Evolutionary conservation across 2,797 vertebrate genomes (phyloP).

Genomic region (Coccyzus lansbergi): DNA sequence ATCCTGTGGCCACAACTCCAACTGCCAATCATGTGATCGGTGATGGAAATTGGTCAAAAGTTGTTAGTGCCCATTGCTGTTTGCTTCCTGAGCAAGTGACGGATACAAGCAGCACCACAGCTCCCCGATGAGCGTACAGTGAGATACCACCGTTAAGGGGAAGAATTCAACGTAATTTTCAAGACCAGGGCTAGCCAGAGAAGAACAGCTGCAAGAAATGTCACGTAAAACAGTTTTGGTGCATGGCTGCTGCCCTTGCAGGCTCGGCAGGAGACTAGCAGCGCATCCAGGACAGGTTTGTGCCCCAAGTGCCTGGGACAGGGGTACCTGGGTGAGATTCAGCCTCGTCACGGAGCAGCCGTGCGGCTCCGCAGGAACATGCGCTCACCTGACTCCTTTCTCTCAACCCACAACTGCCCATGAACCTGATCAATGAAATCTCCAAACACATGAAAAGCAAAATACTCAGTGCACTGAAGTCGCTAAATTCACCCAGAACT

Average conservation of each 20-base stretch:
- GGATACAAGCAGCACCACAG: neutral
- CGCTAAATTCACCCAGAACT: rapidly evolving
- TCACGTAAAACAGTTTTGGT: rapidly evolving
- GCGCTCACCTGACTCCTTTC: rapidly evolving
- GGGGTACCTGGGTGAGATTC: rapidly evolving
- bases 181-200: rapidly evolving
- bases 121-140: too few relatives aligned
- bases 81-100: neutral
- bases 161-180: rapidly evolving
- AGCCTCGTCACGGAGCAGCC: neutral
- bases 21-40: rapidly evolving
- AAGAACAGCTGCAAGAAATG: rapidly evolving
- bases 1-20: rapidly evolving
- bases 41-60: rapidly evolving
- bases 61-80: rapidly evolving
- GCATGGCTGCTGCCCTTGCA: neutral
- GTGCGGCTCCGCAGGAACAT: rapidly evolving
- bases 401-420: rapidly evolving
- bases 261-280: rapidly evolving
- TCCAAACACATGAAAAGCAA: too few relatives aligned
- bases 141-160: rapidly evolving
- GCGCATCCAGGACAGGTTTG: rapidly evolving
- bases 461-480: rapidly evolving
- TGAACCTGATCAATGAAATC: too few relatives aligned
- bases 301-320: rapidly evolving